These are phyloP conservation scores for Diplodus sargus DNA, from an alignment of 2,797 vertebrate species.

Conservation along the genomic window DNA sequence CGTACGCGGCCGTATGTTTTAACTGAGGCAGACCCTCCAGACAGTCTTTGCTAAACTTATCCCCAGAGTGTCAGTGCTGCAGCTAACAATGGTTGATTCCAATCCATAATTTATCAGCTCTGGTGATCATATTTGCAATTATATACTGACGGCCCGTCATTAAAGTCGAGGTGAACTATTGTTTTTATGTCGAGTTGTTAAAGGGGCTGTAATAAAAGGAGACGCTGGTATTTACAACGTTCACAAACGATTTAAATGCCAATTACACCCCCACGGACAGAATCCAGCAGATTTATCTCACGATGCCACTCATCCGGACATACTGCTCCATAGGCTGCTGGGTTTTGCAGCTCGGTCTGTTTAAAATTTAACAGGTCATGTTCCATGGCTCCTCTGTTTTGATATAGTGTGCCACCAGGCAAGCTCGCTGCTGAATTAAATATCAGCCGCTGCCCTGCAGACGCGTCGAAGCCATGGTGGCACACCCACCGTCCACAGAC, in stretches of 20 bases:
- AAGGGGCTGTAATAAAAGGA: constrained; percentile 71
- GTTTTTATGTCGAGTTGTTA: constrained; percentile 77
- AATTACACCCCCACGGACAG: constrained; percentile 67
- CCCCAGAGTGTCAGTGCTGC: constrained; percentile 33
- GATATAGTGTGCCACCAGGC: constrained; percentile 56
- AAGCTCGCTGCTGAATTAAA: constrained; percentile 61
- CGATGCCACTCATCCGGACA: constrained; percentile 53
- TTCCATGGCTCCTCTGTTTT: constrained; percentile 65
- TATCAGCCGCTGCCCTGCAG: constrained; percentile 47
- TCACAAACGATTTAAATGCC: constrained; percentile 74
- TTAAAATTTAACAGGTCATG: constrained; percentile 78
- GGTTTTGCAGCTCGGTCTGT: constrained; percentile 65
- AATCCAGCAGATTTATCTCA: constrained; percentile 70
- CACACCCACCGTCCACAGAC: constrained; percentile 17
- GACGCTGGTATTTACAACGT: constrained; percentile 73
- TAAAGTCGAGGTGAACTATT: constrained; percentile 69
- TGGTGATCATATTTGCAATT: constrained; percentile 63
- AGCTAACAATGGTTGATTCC: constrained; percentile 45
- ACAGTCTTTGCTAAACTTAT: constrained; percentile 11
- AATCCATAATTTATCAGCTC: constrained; percentile 65
- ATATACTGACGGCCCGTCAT: constrained; percentile 63
- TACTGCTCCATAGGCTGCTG: constrained; percentile 71
- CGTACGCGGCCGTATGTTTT: constrained; percentile 23
- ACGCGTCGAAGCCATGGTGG: constrained; percentile 35
- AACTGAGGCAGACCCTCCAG: constrained; percentile 34